Conservation (phyloP, 2,797 vertebrate genomes). For the Chaunax sp. region DNA sequence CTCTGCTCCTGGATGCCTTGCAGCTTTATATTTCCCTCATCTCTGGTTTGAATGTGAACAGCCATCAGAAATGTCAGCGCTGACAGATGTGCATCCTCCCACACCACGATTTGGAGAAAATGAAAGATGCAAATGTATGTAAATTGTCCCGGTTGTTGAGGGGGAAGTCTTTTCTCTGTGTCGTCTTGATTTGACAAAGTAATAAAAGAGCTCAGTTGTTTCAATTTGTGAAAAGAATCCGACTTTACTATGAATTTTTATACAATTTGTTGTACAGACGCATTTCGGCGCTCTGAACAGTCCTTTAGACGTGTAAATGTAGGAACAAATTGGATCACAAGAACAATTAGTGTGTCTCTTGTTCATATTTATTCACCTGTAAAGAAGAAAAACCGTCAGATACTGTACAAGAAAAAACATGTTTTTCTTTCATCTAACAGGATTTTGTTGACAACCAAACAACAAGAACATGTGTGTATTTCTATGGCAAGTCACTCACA, state of each 20-base stretch:
- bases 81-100: constrained; percentile 48
- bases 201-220: constrained; percentile 32
- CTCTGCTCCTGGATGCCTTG: constrained; percentile 33
- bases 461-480: constrained; percentile 37
- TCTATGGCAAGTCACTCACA: constrained; percentile 41
- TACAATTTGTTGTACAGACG: background rate
- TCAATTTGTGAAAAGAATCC: constrained; percentile 5
- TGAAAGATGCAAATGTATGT: constrained; percentile 58
- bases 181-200: constrained; percentile 33
- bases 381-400: constrained; percentile 6
- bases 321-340: constrained; percentile 4
- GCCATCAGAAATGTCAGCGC: constrained; percentile 40
- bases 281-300: background rate
- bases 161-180: constrained; percentile 9
- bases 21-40: constrained; percentile 44
- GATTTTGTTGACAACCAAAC: constrained; percentile 36
- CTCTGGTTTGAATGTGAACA: constrained; percentile 25
- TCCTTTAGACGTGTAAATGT: background rate
- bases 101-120: constrained; percentile 19
- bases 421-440: constrained; percentile 52
- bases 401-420: constrained; percentile 10
- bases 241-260: background rate
- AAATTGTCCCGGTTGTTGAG: constrained; percentile 39
- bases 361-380: constrained; percentile 2
- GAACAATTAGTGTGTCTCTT: background rate